These are phyloP conservation scores for Meliscaeva auricollis DNA, from an alignment of 2,888 invertebrate species.

Conservation along the genomic window DNA sequence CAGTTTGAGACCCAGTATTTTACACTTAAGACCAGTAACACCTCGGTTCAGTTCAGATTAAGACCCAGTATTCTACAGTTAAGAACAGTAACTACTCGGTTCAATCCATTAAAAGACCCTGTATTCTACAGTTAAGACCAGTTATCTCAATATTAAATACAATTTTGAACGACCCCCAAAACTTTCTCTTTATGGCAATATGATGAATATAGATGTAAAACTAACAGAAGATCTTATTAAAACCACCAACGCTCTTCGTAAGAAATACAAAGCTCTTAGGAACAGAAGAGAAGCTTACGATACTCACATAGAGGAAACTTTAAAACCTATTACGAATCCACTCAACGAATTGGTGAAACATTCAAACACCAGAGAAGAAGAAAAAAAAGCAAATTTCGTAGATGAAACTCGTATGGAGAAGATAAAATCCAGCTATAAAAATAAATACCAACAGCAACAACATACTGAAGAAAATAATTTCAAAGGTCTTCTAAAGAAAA, in stretches of 20 bases:
- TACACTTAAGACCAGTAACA: background rate
- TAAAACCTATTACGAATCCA: constrained; percentile 35
- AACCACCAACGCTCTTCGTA: constrained; percentile 1
- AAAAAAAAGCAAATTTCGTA: background rate
- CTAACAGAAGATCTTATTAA: background rate
- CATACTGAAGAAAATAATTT: background rate
- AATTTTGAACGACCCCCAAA: too few relatives aligned
- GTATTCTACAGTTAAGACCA: too few relatives aligned
- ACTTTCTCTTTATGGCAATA: too few relatives aligned
- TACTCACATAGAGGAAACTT: constrained; percentile 19
- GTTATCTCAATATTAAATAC: background rate
- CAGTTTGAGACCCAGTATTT: background rate
- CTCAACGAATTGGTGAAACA: constrained; percentile 29
- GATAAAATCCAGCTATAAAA: too few relatives aligned
- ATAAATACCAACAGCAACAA: too few relatives aligned
- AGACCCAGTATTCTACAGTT: too few relatives aligned
- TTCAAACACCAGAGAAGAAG: background rate
- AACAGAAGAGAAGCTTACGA: background rate
- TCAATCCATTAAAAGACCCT: too few relatives aligned
- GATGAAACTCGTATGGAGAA: too few relatives aligned
- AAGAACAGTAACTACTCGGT: background rate
- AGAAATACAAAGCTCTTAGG: constrained; percentile 9
- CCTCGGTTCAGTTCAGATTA: background rate
- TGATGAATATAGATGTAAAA: background rate
- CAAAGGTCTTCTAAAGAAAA: background rate